Base-by-base conservation (phyloP, 1,140 invertebrate species). In the Riptortus pedestris region DNA sequence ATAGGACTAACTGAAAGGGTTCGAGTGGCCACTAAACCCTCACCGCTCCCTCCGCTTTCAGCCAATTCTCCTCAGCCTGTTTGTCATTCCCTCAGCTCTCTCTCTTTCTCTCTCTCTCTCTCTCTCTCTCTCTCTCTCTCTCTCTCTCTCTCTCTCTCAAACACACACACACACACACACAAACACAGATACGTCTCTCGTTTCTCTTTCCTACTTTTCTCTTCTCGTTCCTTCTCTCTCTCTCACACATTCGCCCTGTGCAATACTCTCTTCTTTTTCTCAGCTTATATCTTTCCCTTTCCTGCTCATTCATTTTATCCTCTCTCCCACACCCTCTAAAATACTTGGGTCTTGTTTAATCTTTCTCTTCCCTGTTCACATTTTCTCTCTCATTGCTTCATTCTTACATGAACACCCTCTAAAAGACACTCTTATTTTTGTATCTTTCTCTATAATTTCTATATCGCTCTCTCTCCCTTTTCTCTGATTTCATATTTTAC, bases 111-210 rank as follows among this genome's bases (percentile, higher is more conserved):
- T 51, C 48, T 51, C 48, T 51, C 48, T 51, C 48, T 51, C 48
- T 51, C 48, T 51, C 48, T 51, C 48, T 51, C 48, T 51, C 48
- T 51, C 48, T 51, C 48, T 51, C 48, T 51, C 48, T 51, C 48
- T 51, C 18, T 18, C 48, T 51, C 48, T 51, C 48, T 51, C 48
- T 51, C 48, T 51, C 48, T 9, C 48, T 51, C n/a, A n/a, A n/a
- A n/a, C n/a, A n/a, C n/a, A n/a, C n/a, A n/a, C n/a, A n/a, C n/a
- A n/a, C n/a, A n/a, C n/a, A n/a, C n/a, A n/a, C n/a, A n/a, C n/a
- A n/a, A n/a, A n/a, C n/a, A n/a, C n/a, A n/a, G n/a, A n/a, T n/a
- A n/a, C n/a, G n/a, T n/a, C n/a, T n/a, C 38, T 43, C 38, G 11
- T n/a, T 43, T n/a, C n/a, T n/a, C n/a, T n/a, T n/a, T n/a, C n/a